These are phyloP conservation scores for Propithecus coquereli DNA, from an alignment of 2,113 vertebrate genomes.

Conservation along the genomic window DNA sequence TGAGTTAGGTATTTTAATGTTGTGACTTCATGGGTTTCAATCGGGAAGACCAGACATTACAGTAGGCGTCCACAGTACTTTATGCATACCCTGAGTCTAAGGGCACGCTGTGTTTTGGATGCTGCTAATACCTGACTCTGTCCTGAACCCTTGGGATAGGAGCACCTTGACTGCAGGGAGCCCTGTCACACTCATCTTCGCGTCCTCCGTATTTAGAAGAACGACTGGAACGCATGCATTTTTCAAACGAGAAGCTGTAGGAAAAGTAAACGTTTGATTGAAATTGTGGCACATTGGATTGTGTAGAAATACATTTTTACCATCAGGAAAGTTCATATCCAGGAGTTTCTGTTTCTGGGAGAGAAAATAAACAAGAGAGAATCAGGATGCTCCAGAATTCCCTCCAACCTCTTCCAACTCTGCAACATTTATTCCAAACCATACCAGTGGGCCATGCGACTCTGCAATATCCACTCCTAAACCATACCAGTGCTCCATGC, in stretches of 20 bases:
- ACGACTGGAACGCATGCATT: background rate
- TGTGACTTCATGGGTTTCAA: background rate
- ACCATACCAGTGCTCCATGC: rapidly evolving
- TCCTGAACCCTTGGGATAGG: background rate
- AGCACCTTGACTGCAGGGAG: background rate
- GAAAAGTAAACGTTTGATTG: background rate
- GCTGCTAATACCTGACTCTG: background rate
- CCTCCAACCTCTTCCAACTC: background rate
- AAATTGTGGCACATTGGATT: background rate
- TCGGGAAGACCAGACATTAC: background rate
- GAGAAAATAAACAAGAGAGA: background rate
- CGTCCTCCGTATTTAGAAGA: background rate
- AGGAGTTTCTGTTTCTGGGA: background rate
- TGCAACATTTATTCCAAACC: background rate
- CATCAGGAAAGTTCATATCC: background rate
- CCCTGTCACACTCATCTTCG: background rate
- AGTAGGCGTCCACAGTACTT: background rate
- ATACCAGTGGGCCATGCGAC: background rate
- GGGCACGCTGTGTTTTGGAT: no score
- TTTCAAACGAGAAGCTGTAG: background rate
- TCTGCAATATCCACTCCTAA: background rate
- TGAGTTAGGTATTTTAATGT: background rate
- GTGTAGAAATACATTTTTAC: background rate
- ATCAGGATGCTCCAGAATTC: background rate
- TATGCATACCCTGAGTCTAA: background rate